Conservation (phyloP, 2,797 vertebrate genomes). For the Falco biarmicus region DNA sequence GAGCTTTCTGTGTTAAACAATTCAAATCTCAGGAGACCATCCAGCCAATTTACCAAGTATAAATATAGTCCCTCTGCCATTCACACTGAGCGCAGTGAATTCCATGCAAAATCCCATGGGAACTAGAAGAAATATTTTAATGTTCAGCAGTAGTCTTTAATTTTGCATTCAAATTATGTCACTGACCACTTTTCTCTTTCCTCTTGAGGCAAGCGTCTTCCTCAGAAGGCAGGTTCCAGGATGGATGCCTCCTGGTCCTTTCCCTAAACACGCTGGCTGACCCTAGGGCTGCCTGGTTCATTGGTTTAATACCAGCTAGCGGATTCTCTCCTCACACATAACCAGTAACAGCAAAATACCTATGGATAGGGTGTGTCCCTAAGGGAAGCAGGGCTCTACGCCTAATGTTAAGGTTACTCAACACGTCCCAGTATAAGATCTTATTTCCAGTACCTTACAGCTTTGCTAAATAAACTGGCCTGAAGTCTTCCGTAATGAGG, state of each 20-base stretch:
- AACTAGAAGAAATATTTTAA: conserved; percentile 55
- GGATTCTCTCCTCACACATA: background rate
- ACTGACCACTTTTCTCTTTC: conserved; percentile 30
- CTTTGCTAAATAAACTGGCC: conserved; percentile 39
- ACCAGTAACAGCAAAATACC: background rate
- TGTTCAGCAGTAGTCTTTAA: conserved; percentile 56
- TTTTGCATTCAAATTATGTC: conserved; percentile 55
- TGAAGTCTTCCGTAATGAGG: conserved; percentile 12
- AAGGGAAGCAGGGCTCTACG: background rate
- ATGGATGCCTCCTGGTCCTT: background rate
- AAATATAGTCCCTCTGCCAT: conserved; percentile 63
- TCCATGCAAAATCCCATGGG: conserved; percentile 19
- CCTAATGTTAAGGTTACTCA: background rate
- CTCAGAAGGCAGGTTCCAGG: conserved; percentile 7
- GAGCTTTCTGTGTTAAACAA: conserved; percentile 69
- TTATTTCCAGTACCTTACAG: conserved; percentile 13
- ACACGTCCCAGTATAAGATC: background rate
- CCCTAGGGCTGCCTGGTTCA: background rate
- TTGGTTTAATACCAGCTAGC: background rate
- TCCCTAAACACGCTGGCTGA: background rate
- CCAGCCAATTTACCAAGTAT: conserved; percentile 67
- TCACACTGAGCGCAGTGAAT: conserved; percentile 4
- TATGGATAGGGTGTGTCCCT: background rate
- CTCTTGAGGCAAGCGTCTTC: background rate
- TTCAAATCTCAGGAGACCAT: conserved; percentile 54